Percentiles rank a stretch among this genome's conserved stretches.
Conservation (phyloP, 2,797 vertebrate species). For the Poecilia gillii region DNA sequence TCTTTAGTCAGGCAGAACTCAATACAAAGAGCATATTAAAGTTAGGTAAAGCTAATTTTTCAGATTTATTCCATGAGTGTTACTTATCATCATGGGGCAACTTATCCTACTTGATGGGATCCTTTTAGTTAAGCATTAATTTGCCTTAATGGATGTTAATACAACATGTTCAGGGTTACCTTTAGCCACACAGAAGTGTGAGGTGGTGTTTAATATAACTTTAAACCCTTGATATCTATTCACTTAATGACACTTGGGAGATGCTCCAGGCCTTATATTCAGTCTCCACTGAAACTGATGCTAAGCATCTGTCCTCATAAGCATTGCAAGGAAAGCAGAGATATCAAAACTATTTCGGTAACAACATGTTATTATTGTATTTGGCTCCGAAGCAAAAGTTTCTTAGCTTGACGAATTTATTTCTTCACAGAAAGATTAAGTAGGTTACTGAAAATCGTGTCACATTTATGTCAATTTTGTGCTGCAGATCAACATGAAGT, state of each 20-base stretch:
- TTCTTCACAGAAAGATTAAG: neutral
- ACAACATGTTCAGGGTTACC: slow-evolving; percentile 1
- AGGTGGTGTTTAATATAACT: slow-evolving; percentile 2
- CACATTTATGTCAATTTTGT: neutral
- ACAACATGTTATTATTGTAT: neutral
- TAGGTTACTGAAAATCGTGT: neutral
- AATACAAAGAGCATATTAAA: slow-evolving; percentile 36
- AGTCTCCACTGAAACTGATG: slow-evolving; percentile 2
- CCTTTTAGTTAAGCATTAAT: slow-evolving; percentile 5
- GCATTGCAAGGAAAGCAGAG: neutral
- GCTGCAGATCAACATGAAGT: neutral
- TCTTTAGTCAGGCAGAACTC: slow-evolving; percentile 14
- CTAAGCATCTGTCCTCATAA: neutral
- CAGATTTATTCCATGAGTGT: slow-evolving; percentile 28
- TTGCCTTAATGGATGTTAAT: slow-evolving; percentile 4
- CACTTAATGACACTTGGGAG: neutral
- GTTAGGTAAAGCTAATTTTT: slow-evolving; percentile 18
- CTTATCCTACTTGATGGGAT: slow-evolving; percentile 22
- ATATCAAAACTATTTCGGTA: neutral
- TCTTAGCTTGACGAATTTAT: neutral
- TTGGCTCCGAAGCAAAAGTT: neutral
- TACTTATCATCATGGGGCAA: slow-evolving; percentile 7
- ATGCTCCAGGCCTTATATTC: neutral
- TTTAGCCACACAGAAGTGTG: slow-evolving; percentile 2
- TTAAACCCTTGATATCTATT: neutral